A percentile compares a stretch with the other conserved stretches of the same genome.
These are phyloP conservation scores for Datnioides undecimradiatus DNA, from an alignment of 2,113 vertebrate species.

Conservation along the genomic window DNA sequence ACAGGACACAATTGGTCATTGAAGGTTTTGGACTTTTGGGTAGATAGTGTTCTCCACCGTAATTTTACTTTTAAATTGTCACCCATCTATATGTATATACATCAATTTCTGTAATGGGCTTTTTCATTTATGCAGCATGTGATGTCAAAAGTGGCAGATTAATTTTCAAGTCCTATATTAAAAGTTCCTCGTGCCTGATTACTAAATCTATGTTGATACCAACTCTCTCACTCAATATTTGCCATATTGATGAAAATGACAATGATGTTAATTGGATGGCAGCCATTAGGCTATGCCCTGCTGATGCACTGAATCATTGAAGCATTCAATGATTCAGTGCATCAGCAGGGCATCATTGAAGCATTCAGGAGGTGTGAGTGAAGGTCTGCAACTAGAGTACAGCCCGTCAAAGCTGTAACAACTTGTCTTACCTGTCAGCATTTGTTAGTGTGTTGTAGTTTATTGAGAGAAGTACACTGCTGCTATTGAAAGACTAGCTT, in stretches of 20 bases:
- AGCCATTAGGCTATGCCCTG: neutral
- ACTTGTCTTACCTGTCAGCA: conserved; percentile 36
- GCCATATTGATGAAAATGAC: neutral
- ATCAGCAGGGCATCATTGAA: too few species aligned
- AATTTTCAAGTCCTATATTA: neutral
- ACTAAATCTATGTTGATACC: neutral
- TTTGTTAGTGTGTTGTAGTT: conserved; percentile 24
- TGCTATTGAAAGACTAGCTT: conserved; percentile 16
- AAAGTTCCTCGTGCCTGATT: neutral
- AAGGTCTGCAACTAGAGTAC: conserved; percentile 3
- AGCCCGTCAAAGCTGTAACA: conserved; percentile 46
- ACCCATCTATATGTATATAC: too few species aligned
- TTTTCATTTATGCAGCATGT: neutral
- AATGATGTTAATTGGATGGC: neutral
- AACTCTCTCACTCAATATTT: neutral
- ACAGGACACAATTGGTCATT: too few species aligned
- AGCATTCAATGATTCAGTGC: too few species aligned
- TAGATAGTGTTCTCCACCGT: too few species aligned
- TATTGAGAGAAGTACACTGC: conserved; percentile 13
- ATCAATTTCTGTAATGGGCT: too few species aligned
- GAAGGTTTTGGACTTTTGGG: too few species aligned
- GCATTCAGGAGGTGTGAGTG: conserved; percentile 27
- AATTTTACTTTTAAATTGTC: too few species aligned
- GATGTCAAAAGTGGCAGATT: neutral
- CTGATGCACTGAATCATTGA: conserved; percentile 3